A percentile compares a stretch with the other conserved stretches of the same genome.
Conservation (phyloP, 2,888 invertebrate genomes). For the Lypha dubia region DNA sequence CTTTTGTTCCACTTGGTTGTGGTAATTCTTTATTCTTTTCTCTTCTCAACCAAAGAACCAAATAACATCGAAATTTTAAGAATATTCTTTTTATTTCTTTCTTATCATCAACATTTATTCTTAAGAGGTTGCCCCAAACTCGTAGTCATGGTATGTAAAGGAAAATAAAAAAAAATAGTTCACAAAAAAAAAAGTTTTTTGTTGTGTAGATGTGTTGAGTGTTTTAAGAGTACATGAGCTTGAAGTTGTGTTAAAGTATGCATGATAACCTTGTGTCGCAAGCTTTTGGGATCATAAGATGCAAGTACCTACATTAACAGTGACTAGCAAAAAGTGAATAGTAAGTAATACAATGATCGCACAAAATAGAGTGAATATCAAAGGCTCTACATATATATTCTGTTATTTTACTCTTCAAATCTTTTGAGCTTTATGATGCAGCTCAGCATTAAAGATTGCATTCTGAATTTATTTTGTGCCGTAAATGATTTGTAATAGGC, state of each 20-base stretch:
- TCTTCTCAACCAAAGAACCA: not conserved
- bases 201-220: too few species aligned
- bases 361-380: too few species aligned
- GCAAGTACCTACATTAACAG: not conserved
- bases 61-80: conserved; percentile 7
- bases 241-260: conserved; percentile 41
- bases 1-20: conserved; percentile 44
- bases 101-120: conserved; percentile 53
- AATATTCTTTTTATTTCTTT: conserved; percentile 20
- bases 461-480: too few species aligned
- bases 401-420: too few species aligned
- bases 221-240: conserved; percentile 8
- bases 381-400: too few species aligned
- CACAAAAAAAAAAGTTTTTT: not conserved
- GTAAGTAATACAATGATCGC: too few species aligned
- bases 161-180: conserved; percentile 7
- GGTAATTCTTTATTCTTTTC: conserved; percentile 2
- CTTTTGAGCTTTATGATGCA: too few species aligned
- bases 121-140: conserved; percentile 35
- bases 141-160: conserved; percentile 58
- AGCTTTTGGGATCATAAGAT: conserved; percentile 28
- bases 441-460: too few species aligned
- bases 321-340: not conserved
- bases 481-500: too few species aligned
- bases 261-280: conserved; percentile 54